These are phyloP conservation scores for Heterodera schachtii DNA, from an alignment of 1,140 invertebrate species.

Conservation along the genomic window DNA sequence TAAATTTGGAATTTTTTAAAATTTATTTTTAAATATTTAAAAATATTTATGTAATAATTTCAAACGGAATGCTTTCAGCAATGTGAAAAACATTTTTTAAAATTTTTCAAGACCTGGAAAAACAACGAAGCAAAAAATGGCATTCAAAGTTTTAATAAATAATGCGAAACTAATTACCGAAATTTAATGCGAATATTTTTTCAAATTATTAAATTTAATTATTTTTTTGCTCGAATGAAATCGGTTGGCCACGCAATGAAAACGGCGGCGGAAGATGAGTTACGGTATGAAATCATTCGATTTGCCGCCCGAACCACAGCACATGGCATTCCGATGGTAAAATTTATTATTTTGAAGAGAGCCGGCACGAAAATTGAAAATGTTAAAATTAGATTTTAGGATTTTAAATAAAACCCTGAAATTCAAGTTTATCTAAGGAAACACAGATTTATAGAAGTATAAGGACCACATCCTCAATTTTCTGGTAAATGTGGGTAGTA, in stretches of 20 bases:
- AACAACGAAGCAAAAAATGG: too few species aligned
- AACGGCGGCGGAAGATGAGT: constrained; percentile 41
- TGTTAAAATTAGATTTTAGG: too few species aligned
- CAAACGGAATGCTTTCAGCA: too few species aligned
- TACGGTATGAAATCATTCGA: constrained; percentile 47
- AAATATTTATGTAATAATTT: background rate
- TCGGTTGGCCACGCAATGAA: constrained; percentile 36
- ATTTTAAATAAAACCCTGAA: too few species aligned
- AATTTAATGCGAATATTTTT: background rate
- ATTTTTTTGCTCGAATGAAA: constrained; percentile 8
- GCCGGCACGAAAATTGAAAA: background rate
- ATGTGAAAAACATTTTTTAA: too few species aligned
- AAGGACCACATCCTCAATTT: too few species aligned
- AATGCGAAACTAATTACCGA: background rate
- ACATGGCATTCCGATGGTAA: constrained; percentile 56
- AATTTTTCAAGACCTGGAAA: too few species aligned
- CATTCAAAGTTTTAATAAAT: background rate
- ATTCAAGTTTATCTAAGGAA: too few species aligned
- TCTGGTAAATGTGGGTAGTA: too few species aligned
- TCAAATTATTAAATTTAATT: background rate
- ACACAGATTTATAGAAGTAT: too few species aligned
- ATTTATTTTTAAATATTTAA: background rate
- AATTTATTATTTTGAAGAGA: too few species aligned
- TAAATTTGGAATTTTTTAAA: background rate
- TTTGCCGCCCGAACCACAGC: constrained; percentile 55